A percentile compares a stretch with the other conserved stretches of the same genome.
Conservation (phyloP, 1,140 invertebrate species). For the Thaumetopoea pityocampa region DNA sequence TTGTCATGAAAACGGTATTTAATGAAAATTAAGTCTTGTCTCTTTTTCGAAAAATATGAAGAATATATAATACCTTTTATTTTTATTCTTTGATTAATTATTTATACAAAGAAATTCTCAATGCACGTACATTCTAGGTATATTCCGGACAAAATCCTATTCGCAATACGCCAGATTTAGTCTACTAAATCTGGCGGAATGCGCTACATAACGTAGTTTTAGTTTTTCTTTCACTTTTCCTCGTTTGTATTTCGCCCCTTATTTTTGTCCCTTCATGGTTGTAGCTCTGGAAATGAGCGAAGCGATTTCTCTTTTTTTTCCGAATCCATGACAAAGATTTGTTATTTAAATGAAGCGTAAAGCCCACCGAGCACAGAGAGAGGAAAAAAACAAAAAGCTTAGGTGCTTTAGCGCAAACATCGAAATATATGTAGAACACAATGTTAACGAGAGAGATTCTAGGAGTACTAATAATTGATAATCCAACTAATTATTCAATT, state of each 20-base stretch:
- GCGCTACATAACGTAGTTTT: slow-evolving; percentile 12
- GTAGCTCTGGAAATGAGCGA: slow-evolving; percentile 14
- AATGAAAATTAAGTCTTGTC: no score
- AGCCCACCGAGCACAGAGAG: slow-evolving; percentile 17
- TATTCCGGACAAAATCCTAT: slow-evolving; percentile 1
- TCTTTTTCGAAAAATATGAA: no score
- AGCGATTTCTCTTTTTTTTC: slow-evolving; percentile 24
- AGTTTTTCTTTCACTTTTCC: slow-evolving; percentile 8
- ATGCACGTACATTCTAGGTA: not conserved
- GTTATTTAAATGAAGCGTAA: slow-evolving; percentile 38
- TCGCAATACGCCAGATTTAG: slow-evolving; percentile 1
- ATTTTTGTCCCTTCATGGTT: slow-evolving; percentile 12
- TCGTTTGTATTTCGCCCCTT: slow-evolving; percentile 19
- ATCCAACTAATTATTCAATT: no score
- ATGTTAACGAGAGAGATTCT: no score
- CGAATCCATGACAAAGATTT: slow-evolving; percentile 22
- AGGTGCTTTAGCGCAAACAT: no score
- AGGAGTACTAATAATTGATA: no score
- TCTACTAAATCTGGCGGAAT: not conserved
- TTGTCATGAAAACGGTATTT: no score
- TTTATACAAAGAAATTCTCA: slow-evolving; percentile 3
- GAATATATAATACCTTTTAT: no score
- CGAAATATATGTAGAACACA: no score
- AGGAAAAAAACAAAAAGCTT: slow-evolving; percentile 12
- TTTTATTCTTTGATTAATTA: slow-evolving; percentile 6